Evolutionary conservation across 2,888 invertebrate species (phyloP), one percentile per base, ranked within the genome.

Genomic region (Lathronympha strigana): DNA sequence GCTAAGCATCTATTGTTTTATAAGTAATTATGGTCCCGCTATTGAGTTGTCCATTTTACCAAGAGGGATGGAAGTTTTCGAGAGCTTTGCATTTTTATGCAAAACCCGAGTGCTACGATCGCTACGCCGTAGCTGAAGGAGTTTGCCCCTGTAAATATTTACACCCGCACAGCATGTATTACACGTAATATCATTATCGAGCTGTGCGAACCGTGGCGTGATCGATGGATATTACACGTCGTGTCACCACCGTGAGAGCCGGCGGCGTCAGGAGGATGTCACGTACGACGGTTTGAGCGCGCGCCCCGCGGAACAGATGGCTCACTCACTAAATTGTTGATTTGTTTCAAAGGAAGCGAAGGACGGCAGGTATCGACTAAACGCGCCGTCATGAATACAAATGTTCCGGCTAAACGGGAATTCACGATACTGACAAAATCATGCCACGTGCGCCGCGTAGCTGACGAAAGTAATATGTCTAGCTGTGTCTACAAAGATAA

Each of bases 231-330:
- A 60, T 54, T 53, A 33, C 51, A 61, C 60, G 51, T 23, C 51
- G 57, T 47, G 51, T 23, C 57, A 33, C 61, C 61, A 25, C 43
- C 67, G 55, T 54, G 31, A 60, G 60, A 43, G 73, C 73, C 73
- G 74, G 76, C 72, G 69, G 75, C 77, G 79, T 75, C 74, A 73
- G 79, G 76, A 83, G 85, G 86, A 85, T 81, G 83, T 85, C 86
- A 86, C 86, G 86, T 85, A 78, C 76, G 69, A 78, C 76, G 69
- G 73, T 67, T 75, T 75, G 75, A 80, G 80, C 81, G 81, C 78
- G 74, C 76, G 76, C 73, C 71, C 70, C 60, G 61, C 67, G 69
- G 67, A 71, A 70, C 81, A 82, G 79, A 82, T 81, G 82, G 80
- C 73, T 70, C 68, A 76, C 72, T 74, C 57, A 67, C 76, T 76